Evolutionary conservation across 2,888 invertebrate genomes (phyloP), one percentile per base, ranked within the genome.

Genomic region (Troides helena): DNA sequence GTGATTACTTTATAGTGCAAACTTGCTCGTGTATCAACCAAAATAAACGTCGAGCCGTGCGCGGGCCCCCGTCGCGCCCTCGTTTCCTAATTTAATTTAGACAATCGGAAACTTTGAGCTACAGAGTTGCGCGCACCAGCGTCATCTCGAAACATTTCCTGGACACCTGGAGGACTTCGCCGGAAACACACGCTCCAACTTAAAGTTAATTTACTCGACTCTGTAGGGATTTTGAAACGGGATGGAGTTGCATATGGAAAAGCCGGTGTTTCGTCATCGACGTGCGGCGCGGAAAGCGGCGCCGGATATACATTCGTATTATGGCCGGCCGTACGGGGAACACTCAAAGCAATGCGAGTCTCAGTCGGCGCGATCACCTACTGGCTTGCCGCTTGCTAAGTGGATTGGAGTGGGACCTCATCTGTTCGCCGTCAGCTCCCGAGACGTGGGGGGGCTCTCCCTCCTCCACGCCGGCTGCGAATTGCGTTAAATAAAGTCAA

Each of bases 351-450:
- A 77, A 79, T 81, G 77, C 80, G 77, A 81, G 81, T 80, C 73
- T 73, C 77, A 76, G 79, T 72, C 76, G 76, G 87, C 85, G 86
- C 84, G 86, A 88, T 86, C 87, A 86, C 86, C 88, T 86, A 85
- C 85, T 82, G 84, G 84, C 83, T 84, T 81, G 81, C 81, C 80
- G 80, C 80, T 84, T 85, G 83, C 90, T 92, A 91, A 92, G 92
- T 92, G 91, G 90, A 92, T 92, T 92, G 92, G 84, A 88, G 89
- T 83, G 87, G 88, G 88, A 89, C 85, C 89, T 88, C 92, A 90
- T 92, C 91, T 91, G 91, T 90, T 89, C 89, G 80, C 87, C 87
- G 89, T 85, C 90, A 86, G 85, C 75, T 80, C 80, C 77, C 81
- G 79, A 79, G 78, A 77, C 77, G 79, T 81, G 81, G 77, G 81